phyloP scores from a whole-genome alignment of 2,888 invertebrate species.

The Agrotis puta region DNA sequence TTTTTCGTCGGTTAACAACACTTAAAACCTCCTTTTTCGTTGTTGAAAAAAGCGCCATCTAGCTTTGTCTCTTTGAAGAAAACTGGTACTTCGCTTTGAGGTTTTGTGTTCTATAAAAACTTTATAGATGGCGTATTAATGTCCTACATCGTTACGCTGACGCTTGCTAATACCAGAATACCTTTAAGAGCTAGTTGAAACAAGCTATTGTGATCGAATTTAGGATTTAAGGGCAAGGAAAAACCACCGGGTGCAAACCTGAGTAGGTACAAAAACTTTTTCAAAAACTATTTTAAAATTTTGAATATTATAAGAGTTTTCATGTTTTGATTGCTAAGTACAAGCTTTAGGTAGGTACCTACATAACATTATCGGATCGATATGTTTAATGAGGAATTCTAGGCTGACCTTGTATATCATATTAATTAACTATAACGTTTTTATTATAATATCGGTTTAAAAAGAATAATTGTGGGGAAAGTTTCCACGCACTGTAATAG shows the following conservation, averaged over 20 bases:
- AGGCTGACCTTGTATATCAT: slow-evolving; percentile 11
- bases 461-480: background rate
- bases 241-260: too few relatives aligned
- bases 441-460: background rate
- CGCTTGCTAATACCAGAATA: too few relatives aligned
- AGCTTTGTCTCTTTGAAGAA: background rate
- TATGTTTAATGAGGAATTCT: slow-evolving; percentile 35
- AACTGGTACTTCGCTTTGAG: background rate
- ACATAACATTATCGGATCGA: slow-evolving; percentile 9
- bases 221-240: too few relatives aligned
- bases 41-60: slow-evolving; percentile 9
- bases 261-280: too few relatives aligned
- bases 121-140: slow-evolving; percentile 29
- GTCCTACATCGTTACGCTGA: background rate
- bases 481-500: background rate
- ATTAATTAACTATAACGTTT: slow-evolving; percentile 1
- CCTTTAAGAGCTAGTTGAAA: too few relatives aligned
- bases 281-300: too few relatives aligned
- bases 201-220: background rate
- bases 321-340: background rate
- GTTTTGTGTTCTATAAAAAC: background rate
- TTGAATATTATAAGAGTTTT: too few relatives aligned
- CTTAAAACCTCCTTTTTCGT: background rate
- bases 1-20: too few relatives aligned
- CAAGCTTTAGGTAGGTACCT: too few relatives aligned